Base-by-base conservation (phyloP, 2,797 vertebrate genomes). In the Phoebastria nigripes region DNA sequence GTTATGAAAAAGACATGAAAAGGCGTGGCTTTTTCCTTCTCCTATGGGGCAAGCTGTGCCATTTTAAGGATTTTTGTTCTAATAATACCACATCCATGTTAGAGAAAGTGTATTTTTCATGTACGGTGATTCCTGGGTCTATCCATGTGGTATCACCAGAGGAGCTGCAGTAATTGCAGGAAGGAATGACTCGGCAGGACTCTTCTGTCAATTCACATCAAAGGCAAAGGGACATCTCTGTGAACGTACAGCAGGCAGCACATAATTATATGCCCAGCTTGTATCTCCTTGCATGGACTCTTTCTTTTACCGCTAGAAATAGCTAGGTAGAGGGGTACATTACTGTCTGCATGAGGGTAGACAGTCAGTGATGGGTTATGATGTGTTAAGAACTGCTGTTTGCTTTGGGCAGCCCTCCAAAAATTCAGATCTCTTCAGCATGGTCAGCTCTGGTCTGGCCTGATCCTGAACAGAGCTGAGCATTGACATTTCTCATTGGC, bases 11-110 rank as follows among this genome's bases (percentile, higher is more conserved):
- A 80, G 35, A 62, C 5, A 10, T 39, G 35, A 15, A 63, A 83
- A 73, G 3, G 28, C 6, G 6, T 9, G 1, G 0, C 1, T 17
- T 61, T 54, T 78, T 51, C 14, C 29, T 82, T 67, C 61, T 66
- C 9, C 61, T 37, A 1, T 18, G 13, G 52, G 37, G 33, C 7
- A 59, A 88, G 6, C 26, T 28, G 12, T 44, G 33, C 11, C 16
- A 19, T 56, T 92, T 84, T 71, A 76, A 76, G 56, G 41, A 54
- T 90, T 56, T 74, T 9, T 71, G 3, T 67, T 71, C 20, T 55
- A 31, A 26, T 21, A 54, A 19, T 42, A 39, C 1, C n/a, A 46
- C 7, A 15, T 46, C 24, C 16, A 8, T 9, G 6, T 26, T 46
- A 37, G 21, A 49, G n/a, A n/a, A 86, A 46, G 31, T 9, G 12